Evolutionary conservation across 2,797 vertebrate species (phyloP), one percentile per base, ranked within the genome.

Genomic region (Sorex maritimensis): DNA sequence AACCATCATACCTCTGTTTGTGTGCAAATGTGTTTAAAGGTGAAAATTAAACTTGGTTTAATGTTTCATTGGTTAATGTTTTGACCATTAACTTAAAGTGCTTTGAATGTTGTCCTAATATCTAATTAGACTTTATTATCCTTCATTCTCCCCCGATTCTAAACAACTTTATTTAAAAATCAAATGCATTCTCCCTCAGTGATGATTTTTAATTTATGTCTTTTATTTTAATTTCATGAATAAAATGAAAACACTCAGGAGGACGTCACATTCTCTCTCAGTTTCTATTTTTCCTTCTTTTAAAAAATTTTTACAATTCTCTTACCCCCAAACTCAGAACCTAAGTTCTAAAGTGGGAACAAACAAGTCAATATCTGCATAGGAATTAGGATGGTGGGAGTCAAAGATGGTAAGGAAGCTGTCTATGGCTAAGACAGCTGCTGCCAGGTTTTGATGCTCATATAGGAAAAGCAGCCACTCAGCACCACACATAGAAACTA

Each of bases 171-270:
- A 13, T 24, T 69, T 81, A 84, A 84, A 73, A 30, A 89, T 81
- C 2, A 69, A 81, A 38, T 63, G 41, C 12, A 23, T 86, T 72
- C 19, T 81, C 23, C 17, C 34, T 23, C 17, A 61, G 17, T 63
- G 23, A 95, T 84, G 21, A 75, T 1, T n/a, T 23, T 72, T 1
- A 46, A 52, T 6, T 88, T 93, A 55, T 34, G 77, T 1, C 65
- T 65, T 87, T 91, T 0, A 52, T 69, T 84, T 24, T 46, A 49
- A 79, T 52, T 58, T 91, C 58, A 85, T 72, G 38, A 92, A 65
- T n/a, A 93, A 86, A 78, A 49, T n/a, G 41, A 63, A 90, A 69
- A 81, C 30, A 77, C 46, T 28, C 14, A 92, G 71, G 44, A 74
- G 30, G 17, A 52, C 10, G 12, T 83, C 7, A 34, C 4, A 68